Evolutionary conservation across 2,888 invertebrate species (phyloP), one percentile per base, ranked within the genome.

Genomic region (Rhynchonema sp.): DNA sequence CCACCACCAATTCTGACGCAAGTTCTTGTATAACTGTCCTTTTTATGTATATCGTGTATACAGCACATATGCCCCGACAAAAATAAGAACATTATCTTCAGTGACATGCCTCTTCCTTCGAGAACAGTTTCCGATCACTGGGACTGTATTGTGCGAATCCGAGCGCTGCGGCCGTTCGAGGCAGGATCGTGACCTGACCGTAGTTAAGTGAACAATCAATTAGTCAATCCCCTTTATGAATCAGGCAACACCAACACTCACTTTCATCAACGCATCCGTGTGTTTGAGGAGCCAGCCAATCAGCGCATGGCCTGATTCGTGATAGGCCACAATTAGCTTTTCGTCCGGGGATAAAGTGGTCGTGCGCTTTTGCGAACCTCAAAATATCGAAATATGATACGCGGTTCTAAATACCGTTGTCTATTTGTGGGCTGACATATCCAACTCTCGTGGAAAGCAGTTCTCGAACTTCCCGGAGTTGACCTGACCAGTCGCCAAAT

Each of bases 61-160:
- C n/a, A n/a, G n/a, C n/a, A n/a, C n/a, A n/a, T n/a, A n/a, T n/a
- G n/a, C n/a, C n/a, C n/a, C n/a, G n/a, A n/a, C n/a, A n/a, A n/a
- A n/a, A n/a, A n/a, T n/a, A n/a, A n/a, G n/a, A n/a, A n/a, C n/a
- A n/a, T n/a, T n/a, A n/a, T n/a, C n/a, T n/a, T n/a, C 38, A 27
- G 22, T 23, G 2, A 54, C 52, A 1, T 25, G 84, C 85, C 79
- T 92, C 86, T 74, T 96, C 89, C 68, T 83, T 83, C 0, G 83
- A 81, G 72, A 84, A 85, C 0, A 98, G 79, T 70, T 89, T 88
- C 73, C 87, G 86, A 70, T 96, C 92, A 29, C 83, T 82, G 0
- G 89, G 86, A 46, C 86, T 83, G 73, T 92, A 94, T 73, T 92
- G 92, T 0, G 96, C 87, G 77, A 92, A 96, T 0, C 96, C 96